A percentile compares a stretch with the other conserved stretches of the same genome.
Conservation (phyloP, 1,140 invertebrate genomes). For the Calosoma granatense region DNA sequence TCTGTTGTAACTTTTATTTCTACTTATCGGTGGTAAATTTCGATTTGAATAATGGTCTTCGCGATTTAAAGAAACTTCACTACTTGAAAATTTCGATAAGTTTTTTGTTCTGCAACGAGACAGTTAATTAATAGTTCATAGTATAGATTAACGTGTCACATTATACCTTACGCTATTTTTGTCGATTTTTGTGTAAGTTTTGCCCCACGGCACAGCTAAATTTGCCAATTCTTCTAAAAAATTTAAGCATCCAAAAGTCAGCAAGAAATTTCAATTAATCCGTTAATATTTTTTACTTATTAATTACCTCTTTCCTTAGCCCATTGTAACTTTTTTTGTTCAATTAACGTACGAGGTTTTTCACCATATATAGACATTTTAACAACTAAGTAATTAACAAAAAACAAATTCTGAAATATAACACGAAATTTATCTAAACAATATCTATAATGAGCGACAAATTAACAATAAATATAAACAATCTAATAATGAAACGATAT, state of each 20-base stretch:
- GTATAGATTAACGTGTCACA: too few relatives aligned
- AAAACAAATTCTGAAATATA: background rate
- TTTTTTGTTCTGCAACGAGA: background rate
- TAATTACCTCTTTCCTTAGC: constrained; percentile 56
- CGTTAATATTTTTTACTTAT: constrained; percentile 5
- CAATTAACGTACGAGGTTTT: constrained; percentile 43
- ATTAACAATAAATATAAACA: background rate
- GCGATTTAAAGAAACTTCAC: background rate
- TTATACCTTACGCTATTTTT: background rate
- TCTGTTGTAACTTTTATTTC: constrained; percentile 35
- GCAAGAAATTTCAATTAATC: constrained; percentile 12
- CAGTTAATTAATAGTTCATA: background rate
- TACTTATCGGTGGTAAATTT: constrained; percentile 1
- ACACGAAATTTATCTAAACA: background rate
- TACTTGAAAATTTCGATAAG: background rate
- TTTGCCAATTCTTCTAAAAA: constrained; percentile 51
- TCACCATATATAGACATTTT: constrained; percentile 22
- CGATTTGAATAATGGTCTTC: background rate
- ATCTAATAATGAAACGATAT: background rate
- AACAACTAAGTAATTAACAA: background rate
- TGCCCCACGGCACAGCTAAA: constrained; percentile 43
- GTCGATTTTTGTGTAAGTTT: background rate
- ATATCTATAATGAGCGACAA: background rate
- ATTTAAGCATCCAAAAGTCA: constrained; percentile 7
- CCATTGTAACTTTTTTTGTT: constrained; percentile 67